Base-by-base conservation (phyloP, 2,888 invertebrate genomes). In the Nemoura dubitans region DNA sequence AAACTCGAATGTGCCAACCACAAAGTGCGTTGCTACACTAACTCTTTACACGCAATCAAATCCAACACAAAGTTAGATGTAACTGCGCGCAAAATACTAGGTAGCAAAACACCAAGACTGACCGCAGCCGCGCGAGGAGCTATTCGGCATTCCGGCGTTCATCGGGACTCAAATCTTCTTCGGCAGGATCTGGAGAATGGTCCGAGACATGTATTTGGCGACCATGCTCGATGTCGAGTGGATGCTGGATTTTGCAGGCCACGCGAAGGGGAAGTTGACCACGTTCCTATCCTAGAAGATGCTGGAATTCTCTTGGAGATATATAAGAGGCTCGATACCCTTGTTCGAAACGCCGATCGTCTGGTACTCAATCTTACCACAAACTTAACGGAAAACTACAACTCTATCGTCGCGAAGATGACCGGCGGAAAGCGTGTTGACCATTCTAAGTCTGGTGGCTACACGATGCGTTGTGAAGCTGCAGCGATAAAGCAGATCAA, bases 1-100 rank as follows among this genome's bases (percentile, higher is more conserved):
- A 89, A 89, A 85, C 80, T 88, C 0, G 89, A 89, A 83, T 88
- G 89, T 77, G 27, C 78, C 6, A 89, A 88, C 76, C 89, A 89
- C 77, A 59, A 88, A 0, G 28, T 88, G 0, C n/a, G 87, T 0
- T 82, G 86, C 30, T 87, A 87, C 36, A 88, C 85, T 7, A 28
- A 27, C n/a, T 82, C 86, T n/a, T 76, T 88, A 6, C 86, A 87
- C 43, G 59, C 3, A n/a, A 3, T 77, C n/a, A 77, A 77, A 21
- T 7, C 77, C 3, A 16, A 77, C 77, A n/a, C 26, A 5, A 77
- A 77, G 5, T 77, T 7, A 5, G 77, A 77, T 21, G 26, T 59
- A 16, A 25, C 14, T 81, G 78, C 81, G 6, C 28, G 86, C n/a
- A 80, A 42, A 26, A 10, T 86, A 1, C 82, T 86, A 10, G 25